A percentile compares a stretch with the other conserved stretches of the same genome.
phyloP scores from a whole-genome alignment of 2,797 vertebrate genomes.

The Lutjanus argentimaculatus region DNA sequence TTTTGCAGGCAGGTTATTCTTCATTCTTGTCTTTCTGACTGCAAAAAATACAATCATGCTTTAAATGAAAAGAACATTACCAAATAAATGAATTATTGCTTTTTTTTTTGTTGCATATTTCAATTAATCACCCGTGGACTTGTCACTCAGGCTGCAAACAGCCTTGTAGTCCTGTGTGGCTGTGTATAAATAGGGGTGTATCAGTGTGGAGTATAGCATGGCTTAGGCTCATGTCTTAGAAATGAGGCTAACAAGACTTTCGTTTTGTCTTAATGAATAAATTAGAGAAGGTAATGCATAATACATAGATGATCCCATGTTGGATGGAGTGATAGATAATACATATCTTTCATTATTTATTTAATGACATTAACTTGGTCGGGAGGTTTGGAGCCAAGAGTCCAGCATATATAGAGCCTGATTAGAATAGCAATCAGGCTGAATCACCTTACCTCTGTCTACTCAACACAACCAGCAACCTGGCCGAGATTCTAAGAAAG shows the following conservation, averaged over 20 bases:
- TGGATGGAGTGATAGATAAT: constrained; percentile 97
- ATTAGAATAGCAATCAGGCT: constrained; percentile 74
- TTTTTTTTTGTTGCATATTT: constrained; percentile 15
- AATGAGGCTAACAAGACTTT: constrained; percentile 93
- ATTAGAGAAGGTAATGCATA: constrained; percentile 94
- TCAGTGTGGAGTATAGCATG: constrained; percentile 47
- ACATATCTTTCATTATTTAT: constrained; percentile 95
- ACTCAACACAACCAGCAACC: constrained; percentile 33
- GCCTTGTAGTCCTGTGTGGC: constrained; percentile 44
- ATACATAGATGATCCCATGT: constrained; percentile 93
- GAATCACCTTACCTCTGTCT: constrained; percentile 41
- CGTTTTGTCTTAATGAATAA: constrained; percentile 98
- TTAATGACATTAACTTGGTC: constrained; percentile 94
- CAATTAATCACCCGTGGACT: constrained; percentile 17
- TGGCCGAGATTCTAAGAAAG: constrained; percentile 36
- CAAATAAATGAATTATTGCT: constrained; percentile 12
- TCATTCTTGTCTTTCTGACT: not conserved
- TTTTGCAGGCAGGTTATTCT: not conserved
- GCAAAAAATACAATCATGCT: not conserved
- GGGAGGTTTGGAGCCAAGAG: constrained; percentile 77
- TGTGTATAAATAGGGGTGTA: constrained; percentile 62
- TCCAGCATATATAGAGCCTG: constrained; percentile 71
- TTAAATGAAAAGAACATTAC: constrained; percentile 9
- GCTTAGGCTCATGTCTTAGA: constrained; percentile 82
- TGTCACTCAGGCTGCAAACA: constrained; percentile 39